Evolutionary conservation across 2,888 invertebrate genomes (phyloP), one percentile per base, ranked within the genome.

Genomic region (Masnerella sp.): DNA sequence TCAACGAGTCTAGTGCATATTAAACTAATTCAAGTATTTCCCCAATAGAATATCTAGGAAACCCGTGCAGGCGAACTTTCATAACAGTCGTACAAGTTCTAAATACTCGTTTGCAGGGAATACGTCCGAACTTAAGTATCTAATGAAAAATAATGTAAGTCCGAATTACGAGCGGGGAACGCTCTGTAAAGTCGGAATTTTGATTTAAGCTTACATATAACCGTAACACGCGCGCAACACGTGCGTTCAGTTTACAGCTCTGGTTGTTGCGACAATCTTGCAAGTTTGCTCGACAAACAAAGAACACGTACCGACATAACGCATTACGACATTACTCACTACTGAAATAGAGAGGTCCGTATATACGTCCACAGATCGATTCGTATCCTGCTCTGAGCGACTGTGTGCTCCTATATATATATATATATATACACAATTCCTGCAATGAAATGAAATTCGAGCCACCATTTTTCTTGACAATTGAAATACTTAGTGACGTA

Each of bases 301-400:
- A 80, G 80, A 79, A 78, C 79, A 80, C 77, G 78, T 79, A 78
- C 76, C 67, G 69, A 71, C 62, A 76, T 78, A 78, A 78, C 77
- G 77, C 77, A 77, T 80, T 80, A 78, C 79, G 74, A 75, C 74
- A 80, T 79, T 79, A 72, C 77, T 75, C 76, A 65, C 65, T 70
- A 59, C 40, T 34, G 32, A 36, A 52, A 51, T 61, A 65, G 59
- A 54, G 56, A 59, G 43, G 59, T 40, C 25, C 52, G 38, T 43
- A 30, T 47, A 40, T 30, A 47, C 59, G 59, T 71, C 45, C 32
- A 11, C 47, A 40, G 30, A 65, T 72, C 65, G 54, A 65, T 71
- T 65, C 43, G 45, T 25, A 36, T 52, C 38, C 42, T 28, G 25
- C 7, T 14, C 34, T 17, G 43, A 40, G 34, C 12, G 32, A 49